Percentiles rank a stretch among this genome's conserved stretches.
These are phyloP conservation scores for Meteorus cinctellus DNA, from an alignment of 2,888 invertebrate genomes.

Conservation along the genomic window DNA sequence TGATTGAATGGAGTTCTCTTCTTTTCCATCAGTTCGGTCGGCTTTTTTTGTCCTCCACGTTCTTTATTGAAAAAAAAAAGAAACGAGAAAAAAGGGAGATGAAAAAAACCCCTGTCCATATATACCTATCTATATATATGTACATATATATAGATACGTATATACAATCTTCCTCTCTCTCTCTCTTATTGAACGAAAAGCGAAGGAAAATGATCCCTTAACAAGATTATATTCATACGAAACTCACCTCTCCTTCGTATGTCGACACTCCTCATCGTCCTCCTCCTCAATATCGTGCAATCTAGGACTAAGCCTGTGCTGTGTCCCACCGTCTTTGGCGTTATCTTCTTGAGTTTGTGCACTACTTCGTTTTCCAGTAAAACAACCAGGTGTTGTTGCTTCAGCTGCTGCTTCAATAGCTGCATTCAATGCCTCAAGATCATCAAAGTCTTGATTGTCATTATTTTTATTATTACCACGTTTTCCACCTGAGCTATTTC, in stretches of 20 bases:
- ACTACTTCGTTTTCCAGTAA: conserved; percentile 38
- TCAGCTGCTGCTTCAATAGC: conserved; percentile 53
- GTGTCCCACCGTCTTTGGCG: conserved; percentile 73
- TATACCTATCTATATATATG: no score
- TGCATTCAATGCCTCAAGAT: conserved; percentile 65
- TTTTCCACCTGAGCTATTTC: conserved; percentile 76
- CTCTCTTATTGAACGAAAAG: neutral
- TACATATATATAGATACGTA: neutral
- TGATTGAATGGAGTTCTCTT: conserved; percentile 8
- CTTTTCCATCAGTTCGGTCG: neutral
- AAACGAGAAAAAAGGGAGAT: conserved; percentile 3
- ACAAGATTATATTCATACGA: conserved; percentile 4
- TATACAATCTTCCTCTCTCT: neutral
- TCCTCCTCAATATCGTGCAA: conserved; percentile 89
- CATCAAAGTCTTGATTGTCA: conserved; percentile 61
- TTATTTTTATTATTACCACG: conserved; percentile 43
- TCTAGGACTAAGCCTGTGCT: conserved; percentile 81
- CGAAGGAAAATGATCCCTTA: neutral
- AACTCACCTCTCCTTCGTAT: conserved; percentile 70
- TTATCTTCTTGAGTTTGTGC: conserved; percentile 50
- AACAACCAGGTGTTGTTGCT: conserved; percentile 34
- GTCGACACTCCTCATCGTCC: conserved; percentile 79
- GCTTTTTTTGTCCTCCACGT: neutral
- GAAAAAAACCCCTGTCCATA: neutral
- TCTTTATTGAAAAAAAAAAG: neutral